Evolutionary conservation across 2,797 vertebrate species (phyloP).

Genomic region (Anguilla marmorata): DNA sequence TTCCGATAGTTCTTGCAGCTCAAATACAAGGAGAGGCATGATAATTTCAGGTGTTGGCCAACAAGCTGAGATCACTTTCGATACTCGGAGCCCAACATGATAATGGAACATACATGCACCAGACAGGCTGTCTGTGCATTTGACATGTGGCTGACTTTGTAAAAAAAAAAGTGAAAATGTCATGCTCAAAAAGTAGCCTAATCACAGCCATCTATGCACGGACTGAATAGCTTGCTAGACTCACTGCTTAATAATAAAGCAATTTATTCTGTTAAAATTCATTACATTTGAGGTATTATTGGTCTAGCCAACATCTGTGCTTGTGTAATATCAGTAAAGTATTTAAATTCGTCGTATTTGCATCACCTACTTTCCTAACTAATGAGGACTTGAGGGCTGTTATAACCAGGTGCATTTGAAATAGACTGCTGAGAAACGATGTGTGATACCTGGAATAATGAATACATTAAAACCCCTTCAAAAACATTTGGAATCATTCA

Average conservation of each 20-base stretch:
- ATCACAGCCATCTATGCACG: neutral
- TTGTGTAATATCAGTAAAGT: neutral
- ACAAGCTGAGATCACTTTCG: too few relatives aligned
- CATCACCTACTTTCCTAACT: neutral
- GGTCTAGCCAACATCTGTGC: neutral
- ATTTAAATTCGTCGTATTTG: neutral
- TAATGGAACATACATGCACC: too few relatives aligned
- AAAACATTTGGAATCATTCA: neutral
- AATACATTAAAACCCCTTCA: too few relatives aligned
- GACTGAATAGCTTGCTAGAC: neutral
- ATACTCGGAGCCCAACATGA: too few relatives aligned
- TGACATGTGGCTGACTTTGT: too few relatives aligned
- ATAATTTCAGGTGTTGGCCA: neutral
- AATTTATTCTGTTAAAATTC: neutral
- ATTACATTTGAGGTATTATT: neutral
- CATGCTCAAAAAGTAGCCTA: too few relatives aligned
- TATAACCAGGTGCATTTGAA: neutral
- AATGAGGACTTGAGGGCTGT: neutral
- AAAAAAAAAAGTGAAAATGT: neutral
- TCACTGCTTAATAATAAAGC: neutral
- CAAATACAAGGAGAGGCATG: neutral
- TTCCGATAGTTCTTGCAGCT: neutral
- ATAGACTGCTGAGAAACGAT: neutral
- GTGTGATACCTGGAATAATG: neutral
- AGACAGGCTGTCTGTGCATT: too few relatives aligned